Percentiles rank a stretch among this genome's conserved stretches.
phyloP scores from a whole-genome alignment of 2,888 invertebrate genomes.

The Tryphoninae sp. region DNA sequence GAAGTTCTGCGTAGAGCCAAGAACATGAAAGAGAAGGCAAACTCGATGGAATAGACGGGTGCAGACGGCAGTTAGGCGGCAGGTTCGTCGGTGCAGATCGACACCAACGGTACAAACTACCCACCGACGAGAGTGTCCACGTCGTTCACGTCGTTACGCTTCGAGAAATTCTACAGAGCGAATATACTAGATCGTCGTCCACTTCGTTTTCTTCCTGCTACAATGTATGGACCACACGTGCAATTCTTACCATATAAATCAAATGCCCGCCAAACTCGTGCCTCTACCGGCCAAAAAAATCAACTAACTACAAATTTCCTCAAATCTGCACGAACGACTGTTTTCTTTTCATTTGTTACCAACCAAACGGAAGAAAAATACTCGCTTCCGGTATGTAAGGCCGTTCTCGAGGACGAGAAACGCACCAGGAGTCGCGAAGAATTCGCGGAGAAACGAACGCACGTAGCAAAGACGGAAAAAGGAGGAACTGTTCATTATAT shows the following conservation, averaged over 20 bases:
- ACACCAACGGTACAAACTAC: constrained; percentile 73
- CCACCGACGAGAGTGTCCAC: constrained; percentile 63
- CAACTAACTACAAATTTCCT: background rate
- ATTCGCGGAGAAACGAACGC: constrained; percentile 23
- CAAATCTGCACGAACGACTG: no score
- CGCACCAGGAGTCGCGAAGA: constrained; percentile 22
- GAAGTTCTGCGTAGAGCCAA: background rate
- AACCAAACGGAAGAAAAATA: constrained; percentile 17
- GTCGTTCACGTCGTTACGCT: constrained; percentile 68
- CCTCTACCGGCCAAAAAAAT: background rate
- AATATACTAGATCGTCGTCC: constrained; percentile 23
- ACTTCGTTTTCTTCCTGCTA: constrained; percentile 14
- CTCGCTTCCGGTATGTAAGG: constrained; percentile 28
- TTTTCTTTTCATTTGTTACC: no score
- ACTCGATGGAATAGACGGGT: constrained; percentile 27
- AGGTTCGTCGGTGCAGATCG: constrained; percentile 64
- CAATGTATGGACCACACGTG: background rate
- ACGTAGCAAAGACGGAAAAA: background rate
- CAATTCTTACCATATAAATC: background rate
- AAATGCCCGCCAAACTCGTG: background rate
- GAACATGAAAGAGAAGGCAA: constrained; percentile 5
- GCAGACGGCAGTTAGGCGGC: constrained; percentile 10
- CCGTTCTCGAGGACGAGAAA: background rate
- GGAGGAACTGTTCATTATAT: constrained; percentile 53
- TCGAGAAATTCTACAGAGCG: constrained; percentile 48